A percentile compares a stretch with the other conserved stretches of the same genome.
Evolutionary conservation across 2,888 invertebrate species (phyloP).

Genomic region (Elgonia sp.): DNA sequence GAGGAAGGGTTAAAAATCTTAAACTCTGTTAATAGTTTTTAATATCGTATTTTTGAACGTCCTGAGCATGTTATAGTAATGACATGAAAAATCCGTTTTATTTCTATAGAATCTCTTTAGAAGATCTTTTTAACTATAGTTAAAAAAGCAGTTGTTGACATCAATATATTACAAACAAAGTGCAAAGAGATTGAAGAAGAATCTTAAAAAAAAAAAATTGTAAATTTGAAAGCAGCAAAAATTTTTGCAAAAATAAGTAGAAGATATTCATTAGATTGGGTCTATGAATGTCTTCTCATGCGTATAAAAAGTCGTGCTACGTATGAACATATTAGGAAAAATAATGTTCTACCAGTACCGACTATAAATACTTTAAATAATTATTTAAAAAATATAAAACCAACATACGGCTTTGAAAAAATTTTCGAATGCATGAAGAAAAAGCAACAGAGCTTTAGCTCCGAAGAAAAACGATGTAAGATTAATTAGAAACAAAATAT

Average conservation of each 20-base stretch:
- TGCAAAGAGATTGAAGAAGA: no score
- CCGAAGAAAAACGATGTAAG: constrained; percentile 28
- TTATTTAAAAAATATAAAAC: constrained; percentile 27
- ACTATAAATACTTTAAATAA: constrained; percentile 19
- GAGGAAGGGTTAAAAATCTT: no score
- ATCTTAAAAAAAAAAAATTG: no score
- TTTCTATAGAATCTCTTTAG: no score
- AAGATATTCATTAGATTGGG: constrained; percentile 34
- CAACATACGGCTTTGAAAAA: constrained; percentile 35
- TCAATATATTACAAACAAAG: no score
- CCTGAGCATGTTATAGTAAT: no score
- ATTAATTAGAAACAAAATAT: neutral
- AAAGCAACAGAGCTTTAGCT: constrained; percentile 1
- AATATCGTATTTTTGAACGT: no score
- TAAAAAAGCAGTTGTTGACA: no score
- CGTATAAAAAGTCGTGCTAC: constrained; percentile 32
- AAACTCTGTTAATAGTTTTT: no score
- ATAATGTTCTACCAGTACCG: constrained; percentile 30
- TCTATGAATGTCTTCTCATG: constrained; percentile 50
- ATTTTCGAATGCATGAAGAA: constrained; percentile 35
- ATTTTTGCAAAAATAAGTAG: neutral
- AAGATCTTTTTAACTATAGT: no score
- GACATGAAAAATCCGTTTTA: no score
- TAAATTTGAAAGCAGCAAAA: constrained; percentile 46
- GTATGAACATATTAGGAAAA: constrained; percentile 27